Conservation (phyloP, 1,140 invertebrate genomes). For the Heliothis subflexa region DNA sequence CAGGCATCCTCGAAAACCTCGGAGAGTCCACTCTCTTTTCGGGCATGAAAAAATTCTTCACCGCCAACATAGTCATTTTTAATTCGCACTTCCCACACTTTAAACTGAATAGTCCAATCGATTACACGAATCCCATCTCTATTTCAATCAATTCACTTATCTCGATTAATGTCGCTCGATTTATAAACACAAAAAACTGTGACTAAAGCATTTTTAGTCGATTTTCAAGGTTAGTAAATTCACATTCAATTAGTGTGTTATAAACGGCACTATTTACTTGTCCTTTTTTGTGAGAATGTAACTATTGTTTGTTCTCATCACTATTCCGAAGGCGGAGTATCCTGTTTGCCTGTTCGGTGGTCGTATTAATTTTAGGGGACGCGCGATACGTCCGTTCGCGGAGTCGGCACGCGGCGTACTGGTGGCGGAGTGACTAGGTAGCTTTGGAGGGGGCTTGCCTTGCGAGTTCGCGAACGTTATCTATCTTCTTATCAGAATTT, state of each 20-base stretch:
- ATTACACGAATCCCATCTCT: slow-evolving; percentile 46
- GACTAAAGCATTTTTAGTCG: slow-evolving; percentile 47
- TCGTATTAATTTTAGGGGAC: slow-evolving; percentile 49
- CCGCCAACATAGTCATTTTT: slow-evolving; percentile 85
- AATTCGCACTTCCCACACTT: slow-evolving; percentile 30
- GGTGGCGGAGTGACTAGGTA: slow-evolving; percentile 41
- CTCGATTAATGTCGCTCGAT: slow-evolving; percentile 43
- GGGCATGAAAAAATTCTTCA: slow-evolving; percentile 90
- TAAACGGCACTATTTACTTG: slow-evolving; percentile 20
- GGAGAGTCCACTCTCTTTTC: slow-evolving; percentile 88
- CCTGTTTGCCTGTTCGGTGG: slow-evolving; percentile 61
- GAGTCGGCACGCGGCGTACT: slow-evolving; percentile 58
- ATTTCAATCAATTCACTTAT: slow-evolving; percentile 35
- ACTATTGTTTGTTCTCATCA: slow-evolving; percentile 68
- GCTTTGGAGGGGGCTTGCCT: slow-evolving; percentile 47
- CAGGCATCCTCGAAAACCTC: slow-evolving; percentile 87
- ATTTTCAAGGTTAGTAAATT: slow-evolving; percentile 56
- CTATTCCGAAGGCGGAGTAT: slow-evolving; percentile 64
- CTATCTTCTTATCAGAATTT: slow-evolving; percentile 71
- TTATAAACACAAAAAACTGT: slow-evolving; percentile 46
- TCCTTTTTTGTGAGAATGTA: slow-evolving; percentile 48
- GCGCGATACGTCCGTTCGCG: slow-evolving; percentile 55
- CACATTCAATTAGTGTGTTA: slow-evolving; percentile 32
- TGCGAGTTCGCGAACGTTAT: slow-evolving; percentile 59
- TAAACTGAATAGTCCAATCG: background rate